These are phyloP conservation scores for Drusus annulatus DNA, from an alignment of 1,140 invertebrate species.

Conservation along the genomic window DNA sequence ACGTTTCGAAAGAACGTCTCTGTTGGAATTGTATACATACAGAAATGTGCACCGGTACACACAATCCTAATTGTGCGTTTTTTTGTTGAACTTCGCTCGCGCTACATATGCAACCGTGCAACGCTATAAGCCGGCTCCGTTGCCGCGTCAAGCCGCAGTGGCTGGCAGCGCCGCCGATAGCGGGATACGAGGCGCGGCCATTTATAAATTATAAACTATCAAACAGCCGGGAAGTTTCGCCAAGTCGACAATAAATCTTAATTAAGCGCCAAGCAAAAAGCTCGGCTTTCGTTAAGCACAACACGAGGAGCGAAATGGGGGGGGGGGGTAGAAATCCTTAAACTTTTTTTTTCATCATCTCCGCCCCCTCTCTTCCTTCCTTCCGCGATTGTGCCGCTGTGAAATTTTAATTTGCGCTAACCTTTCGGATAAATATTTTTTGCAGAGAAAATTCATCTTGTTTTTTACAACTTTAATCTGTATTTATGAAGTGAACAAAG, in stretches of 20 bases:
- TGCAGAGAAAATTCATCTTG: conserved; percentile 32
- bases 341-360: conserved; percentile 6
- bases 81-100: too few relatives aligned
- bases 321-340: neutral
- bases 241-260: conserved; percentile 51
- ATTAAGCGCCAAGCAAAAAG: conserved; percentile 51
- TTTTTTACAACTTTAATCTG: conserved; percentile 36
- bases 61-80: too few relatives aligned
- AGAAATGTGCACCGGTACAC: too few relatives aligned
- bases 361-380: neutral
- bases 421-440: conserved; percentile 39
- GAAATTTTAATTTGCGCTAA: conserved; percentile 40
- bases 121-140: neutral
- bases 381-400: conserved; percentile 3
- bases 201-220: conserved; percentile 54
- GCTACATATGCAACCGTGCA: neutral
- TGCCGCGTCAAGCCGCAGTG: conserved; percentile 18
- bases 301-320: neutral
- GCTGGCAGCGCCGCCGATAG: neutral
- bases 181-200: conserved; percentile 5
- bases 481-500: conserved; percentile 33
- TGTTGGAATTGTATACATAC: too few relatives aligned
- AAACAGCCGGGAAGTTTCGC: conserved; percentile 41
- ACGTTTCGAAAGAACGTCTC: too few relatives aligned
- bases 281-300: conserved; percentile 38